Evolutionary conservation across 2,113 vertebrate species (phyloP), one percentile per base, ranked within the genome.

Genomic region (Paedocypris sp.): DNA sequence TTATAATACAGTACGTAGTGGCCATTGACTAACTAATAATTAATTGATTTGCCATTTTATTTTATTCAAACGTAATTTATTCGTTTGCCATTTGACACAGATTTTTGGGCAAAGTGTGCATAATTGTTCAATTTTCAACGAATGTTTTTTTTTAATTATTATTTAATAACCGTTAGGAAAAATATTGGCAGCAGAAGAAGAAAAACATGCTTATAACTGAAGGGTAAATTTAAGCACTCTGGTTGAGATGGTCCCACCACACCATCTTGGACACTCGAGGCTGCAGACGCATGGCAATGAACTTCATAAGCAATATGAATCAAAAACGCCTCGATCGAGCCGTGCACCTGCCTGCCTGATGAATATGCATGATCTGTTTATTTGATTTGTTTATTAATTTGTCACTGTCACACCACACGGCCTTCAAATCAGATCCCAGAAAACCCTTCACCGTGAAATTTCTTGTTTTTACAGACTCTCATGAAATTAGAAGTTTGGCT

Each of bases 311-410:
- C 45, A 50, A 36, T 70, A 65, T 65, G 60, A 48, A 56, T 69
- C 28, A 65, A 62, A 48, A 54, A 43, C 26, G 28, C 53, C 67
- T 54, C 33, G 61, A 61, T 61, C 28, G 56, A 31, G 6, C 56
- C 23, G n/a, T n/a, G n/a, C n/a, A 53, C 48, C 53, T 65, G 67
- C 60, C 51, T 61, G 9, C 51, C 42, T 50, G 20, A 61, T 66
- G 63, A 57, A 57, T 70, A 62, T 70, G 58, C 50, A 58, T 62
- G 51, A 15, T 10, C 28, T 33, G 47, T 70, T 62, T 62, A 61
- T 57, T 49, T 16, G 33, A 42, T 60, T 45, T 53, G 32, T 49
- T 31, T 48, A 29, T 57, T 68, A 26, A 70, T 70, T 61, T 61
- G 25, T 42, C 68, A 60, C 25, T 26, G 49, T 61, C 62, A 50